Evolutionary conservation across 1,140 invertebrate genomes (phyloP).

Genomic region (Cotesia typhae): DNA sequence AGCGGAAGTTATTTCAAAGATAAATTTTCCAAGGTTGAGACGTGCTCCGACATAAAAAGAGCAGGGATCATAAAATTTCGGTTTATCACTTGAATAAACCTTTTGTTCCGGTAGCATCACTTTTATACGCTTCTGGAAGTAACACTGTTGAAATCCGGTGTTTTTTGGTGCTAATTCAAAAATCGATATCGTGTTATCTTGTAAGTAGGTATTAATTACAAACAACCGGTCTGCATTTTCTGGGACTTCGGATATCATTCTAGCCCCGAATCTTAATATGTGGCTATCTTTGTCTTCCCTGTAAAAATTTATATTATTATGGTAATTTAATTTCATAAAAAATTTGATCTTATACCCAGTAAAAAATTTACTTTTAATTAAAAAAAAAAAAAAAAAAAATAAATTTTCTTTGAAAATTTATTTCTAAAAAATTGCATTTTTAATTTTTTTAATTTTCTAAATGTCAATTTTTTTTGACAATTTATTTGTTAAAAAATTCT

Average conservation of each 20-base stretch:
- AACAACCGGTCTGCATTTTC: constrained; percentile 78
- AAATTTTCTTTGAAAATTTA: no score
- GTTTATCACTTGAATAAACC: constrained; percentile 73
- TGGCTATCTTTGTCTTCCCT: constrained; percentile 78
- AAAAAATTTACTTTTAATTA: no score
- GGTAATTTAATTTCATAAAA: no score
- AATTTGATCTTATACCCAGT: no score
- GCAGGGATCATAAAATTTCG: constrained; percentile 76
- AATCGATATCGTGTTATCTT: constrained; percentile 85
- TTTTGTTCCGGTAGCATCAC: constrained; percentile 80
- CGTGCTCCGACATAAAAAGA: constrained; percentile 85
- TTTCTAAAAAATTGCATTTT: no score
- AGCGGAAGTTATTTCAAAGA: constrained; percentile 79
- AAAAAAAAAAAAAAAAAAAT: no score
- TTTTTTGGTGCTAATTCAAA: constrained; percentile 80
- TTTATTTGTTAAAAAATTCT: no score
- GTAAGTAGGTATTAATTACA: constrained; percentile 82
- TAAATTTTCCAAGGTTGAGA: constrained; percentile 78
- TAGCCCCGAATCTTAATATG: constrained; percentile 81
- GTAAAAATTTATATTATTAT: constrained; percentile 34
- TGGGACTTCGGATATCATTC: constrained; percentile 75
- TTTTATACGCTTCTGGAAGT: constrained; percentile 73
- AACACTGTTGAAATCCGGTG: constrained; percentile 74
- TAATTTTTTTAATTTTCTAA: no score
- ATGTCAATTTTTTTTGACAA: no score